phyloP scores from a whole-genome alignment of 2,113 vertebrate genomes.

The Sinosuthora webbiana region DNA sequence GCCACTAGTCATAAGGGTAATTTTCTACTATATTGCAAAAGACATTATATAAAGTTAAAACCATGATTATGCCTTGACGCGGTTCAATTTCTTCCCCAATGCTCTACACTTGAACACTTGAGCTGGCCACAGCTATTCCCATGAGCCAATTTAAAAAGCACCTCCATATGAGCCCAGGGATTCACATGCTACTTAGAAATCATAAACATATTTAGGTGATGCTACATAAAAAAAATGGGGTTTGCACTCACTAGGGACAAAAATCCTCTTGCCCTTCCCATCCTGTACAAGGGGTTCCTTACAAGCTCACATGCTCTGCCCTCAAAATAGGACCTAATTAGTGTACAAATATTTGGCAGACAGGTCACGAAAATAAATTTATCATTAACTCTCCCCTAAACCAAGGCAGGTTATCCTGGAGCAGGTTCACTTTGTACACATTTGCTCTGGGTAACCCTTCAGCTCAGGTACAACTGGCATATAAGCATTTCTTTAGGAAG shows the following conservation, averaged over 20 bases:
- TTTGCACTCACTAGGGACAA: constrained; percentile 11
- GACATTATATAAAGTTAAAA: constrained; percentile 40
- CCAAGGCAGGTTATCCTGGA: neutral
- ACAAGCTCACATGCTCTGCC: neutral
- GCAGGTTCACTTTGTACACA: neutral
- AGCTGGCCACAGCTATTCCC: constrained; percentile 25
- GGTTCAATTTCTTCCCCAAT: constrained; percentile 35
- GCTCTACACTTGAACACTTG: constrained; percentile 20
- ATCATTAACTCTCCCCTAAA: constrained; percentile 45
- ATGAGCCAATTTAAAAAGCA: constrained; percentile 34
- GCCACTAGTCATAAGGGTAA: constrained; percentile 49
- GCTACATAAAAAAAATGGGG: neutral
- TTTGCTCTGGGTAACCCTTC: neutral
- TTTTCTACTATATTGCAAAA: constrained; percentile 61
- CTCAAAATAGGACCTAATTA: constrained; percentile 10
- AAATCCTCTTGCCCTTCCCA: neutral
- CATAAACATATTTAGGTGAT: constrained; percentile 33
- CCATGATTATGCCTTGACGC: constrained; percentile 42
- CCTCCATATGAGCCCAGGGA: constrained; percentile 6
- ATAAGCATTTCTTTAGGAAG: neutral
- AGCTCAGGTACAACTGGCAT: neutral
- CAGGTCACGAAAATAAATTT: neutral
- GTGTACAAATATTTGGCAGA: constrained; percentile 35
- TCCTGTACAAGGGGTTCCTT: neutral
- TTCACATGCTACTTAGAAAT: constrained; percentile 33